Base-by-base conservation (phyloP, 2,797 vertebrate genomes). In the Sebastes goodei region DNA sequence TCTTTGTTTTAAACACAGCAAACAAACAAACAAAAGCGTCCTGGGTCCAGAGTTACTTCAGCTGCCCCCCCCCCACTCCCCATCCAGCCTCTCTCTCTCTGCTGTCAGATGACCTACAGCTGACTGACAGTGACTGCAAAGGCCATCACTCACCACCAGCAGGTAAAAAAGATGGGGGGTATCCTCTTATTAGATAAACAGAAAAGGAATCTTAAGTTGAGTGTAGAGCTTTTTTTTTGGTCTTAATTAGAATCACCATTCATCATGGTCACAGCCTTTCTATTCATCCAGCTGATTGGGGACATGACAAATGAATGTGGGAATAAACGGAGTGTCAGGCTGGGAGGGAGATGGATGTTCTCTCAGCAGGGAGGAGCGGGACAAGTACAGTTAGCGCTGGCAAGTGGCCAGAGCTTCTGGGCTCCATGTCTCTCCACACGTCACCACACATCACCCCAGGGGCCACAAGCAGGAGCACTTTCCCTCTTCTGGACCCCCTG, bases 251-350 rank as follows among this genome's bases (percentile, higher is more conserved):
- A 96, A 94, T 90, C 81, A 87, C 94, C 96, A 97, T 98, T 96
- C 94, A 97, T 98, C 97, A 97, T 92, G 87, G 92, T 94, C 91
- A 93, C 74, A 94, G 94, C 91, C 83, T 95, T 96, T 95, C 96
- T 96, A 96, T 98, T 97, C 97, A 97, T 97, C 95, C 94, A 93
- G 89, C 96, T 96, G 97, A 97, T 97, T 97, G 95, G 95, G 94
- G 96, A 97, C 96, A 97, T 98, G 96, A 98, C 96, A 97, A 97
- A 97, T 98, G 97, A 97, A 97, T 97, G 96, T 96, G 77, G 90
- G 96, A 97, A 97, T 97, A 97, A 97, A 97, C 96, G 93, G 95
- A 92, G 95, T 97, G 96, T 97, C 97, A 96, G 94, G 80, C 76
- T 82, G 82, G 88, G 94, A 94, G 93, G 92, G 96, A 98, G 97